Base-by-base conservation (phyloP, 1,140 invertebrate species). In the Leucophenga varia region DNA sequence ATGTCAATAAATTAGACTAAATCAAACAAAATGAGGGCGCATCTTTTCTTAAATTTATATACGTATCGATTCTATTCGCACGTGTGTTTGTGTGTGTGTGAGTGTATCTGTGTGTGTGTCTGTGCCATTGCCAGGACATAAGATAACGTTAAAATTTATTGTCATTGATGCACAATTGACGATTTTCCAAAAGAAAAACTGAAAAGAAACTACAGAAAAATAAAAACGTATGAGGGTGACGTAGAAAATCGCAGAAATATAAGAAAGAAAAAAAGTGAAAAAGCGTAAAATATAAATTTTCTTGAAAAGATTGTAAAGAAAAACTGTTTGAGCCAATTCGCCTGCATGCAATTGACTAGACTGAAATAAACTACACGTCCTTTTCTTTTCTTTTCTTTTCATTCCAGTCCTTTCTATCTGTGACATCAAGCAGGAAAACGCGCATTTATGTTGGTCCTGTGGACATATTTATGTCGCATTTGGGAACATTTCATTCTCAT, bases 381-480 rank as follows among this genome's bases (percentile, higher is more conserved):
- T n/a, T n/a, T n/a, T n/a, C n/a, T n/a, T n/a, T n/a, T n/a, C n/a
- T n/a, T n/a, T n/a, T n/a, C n/a, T n/a, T n/a, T n/a, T n/a, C n/a
- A n/a, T n/a, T n/a, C n/a, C n/a, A n/a, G n/a, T n/a, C n/a, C n/a
- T n/a, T n/a, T n/a, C n/a, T n/a, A n/a, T n/a, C n/a, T n/a, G n/a
- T n/a, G n/a, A n/a, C n/a, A n/a, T n/a, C n/a, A n/a, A n/a, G n/a
- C n/a, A n/a, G n/a, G n/a, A n/a, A n/a, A n/a, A n/a, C n/a, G n/a
- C n/a, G n/a, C n/a, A n/a, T n/a, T n/a, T 30, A 25, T 47, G 45
- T 28, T 35, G 36, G 45, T 52, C 32, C 39, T 71, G 68, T 68
- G 63, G 68, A 71, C 67, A 72, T 72, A 72, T 72, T 72, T 72
- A 72, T 72, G 69, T 67, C 61, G 61, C 69, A 64, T 70, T 64